Evolutionary conservation across 2,113 vertebrate genomes (phyloP).

Genomic region (Xenopus laevis): DNA sequence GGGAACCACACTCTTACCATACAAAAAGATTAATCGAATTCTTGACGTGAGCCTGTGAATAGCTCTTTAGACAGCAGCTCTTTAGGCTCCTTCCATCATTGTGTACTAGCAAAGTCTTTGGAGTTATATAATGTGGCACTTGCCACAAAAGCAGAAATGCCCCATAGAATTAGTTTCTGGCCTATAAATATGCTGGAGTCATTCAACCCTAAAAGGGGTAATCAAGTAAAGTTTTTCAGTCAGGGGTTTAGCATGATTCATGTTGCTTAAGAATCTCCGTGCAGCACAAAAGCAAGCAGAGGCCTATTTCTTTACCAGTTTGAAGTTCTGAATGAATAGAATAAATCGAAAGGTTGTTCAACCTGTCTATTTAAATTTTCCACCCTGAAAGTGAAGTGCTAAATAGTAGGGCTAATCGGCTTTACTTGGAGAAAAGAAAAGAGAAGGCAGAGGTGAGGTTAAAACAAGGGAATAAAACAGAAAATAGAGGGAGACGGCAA

Average conservation of each 20-base stretch:
- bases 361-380: constrained; percentile 38
- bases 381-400: constrained; percentile 18
- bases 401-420: constrained; percentile 30
- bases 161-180: background rate
- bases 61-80: background rate
- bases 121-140: background rate
- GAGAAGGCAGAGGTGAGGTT: constrained; percentile 21
- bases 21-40: background rate
- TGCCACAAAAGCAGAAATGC: background rate
- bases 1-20: background rate
- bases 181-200: background rate
- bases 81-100: background rate
- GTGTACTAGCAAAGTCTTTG: background rate
- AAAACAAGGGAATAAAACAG: constrained; percentile 31
- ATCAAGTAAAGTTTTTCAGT: constrained; percentile 6
- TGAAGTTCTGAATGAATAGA: constrained; percentile 33
- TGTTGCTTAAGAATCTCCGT: constrained; percentile 13
- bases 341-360: constrained; percentile 29
- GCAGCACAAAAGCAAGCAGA: constrained; percentile 22
- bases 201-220: constrained; percentile 14
- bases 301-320: constrained; percentile 12
- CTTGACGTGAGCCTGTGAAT: background rate
- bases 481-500: constrained; percentile 16
- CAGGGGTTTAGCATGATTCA: background rate
- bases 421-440: constrained; percentile 29